Conservation (phyloP, 2,797 vertebrate genomes). For the Sebastes kiyomatsui region DNA sequence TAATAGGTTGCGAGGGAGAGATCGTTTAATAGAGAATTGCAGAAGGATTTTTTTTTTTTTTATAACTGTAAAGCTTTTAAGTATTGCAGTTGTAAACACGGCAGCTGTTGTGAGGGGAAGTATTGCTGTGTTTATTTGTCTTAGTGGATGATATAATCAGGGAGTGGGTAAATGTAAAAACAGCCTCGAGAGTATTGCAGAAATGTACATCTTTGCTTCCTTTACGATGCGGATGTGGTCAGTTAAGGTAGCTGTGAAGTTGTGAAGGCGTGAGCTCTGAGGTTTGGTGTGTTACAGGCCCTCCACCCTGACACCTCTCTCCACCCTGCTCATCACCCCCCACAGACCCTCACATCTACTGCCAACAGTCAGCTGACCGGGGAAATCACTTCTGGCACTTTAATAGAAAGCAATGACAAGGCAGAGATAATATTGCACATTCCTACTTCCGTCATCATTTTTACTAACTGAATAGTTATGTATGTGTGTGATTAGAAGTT, state of each 20-base stretch:
- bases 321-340: slow-evolving; percentile 44
- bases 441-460: neutral
- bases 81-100: slow-evolving; percentile 54
- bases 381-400: slow-evolving; percentile 36
- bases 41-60: slow-evolving; percentile 39
- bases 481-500: too few relatives aligned
- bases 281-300: slow-evolving; percentile 28
- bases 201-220: slow-evolving; percentile 17
- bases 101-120: slow-evolving; percentile 39
- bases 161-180: slow-evolving; percentile 26
- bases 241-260: slow-evolving; percentile 32
- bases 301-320: slow-evolving; percentile 64
- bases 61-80: slow-evolving; percentile 55
- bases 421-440: neutral
- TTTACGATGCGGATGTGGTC: slow-evolving; percentile 19
- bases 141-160: slow-evolving; percentile 45
- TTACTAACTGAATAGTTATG: too few relatives aligned
- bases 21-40: slow-evolving; percentile 48
- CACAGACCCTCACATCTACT: neutral
- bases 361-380: slow-evolving; percentile 4
- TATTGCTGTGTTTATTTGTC: slow-evolving; percentile 51
- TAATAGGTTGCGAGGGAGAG: slow-evolving; percentile 44
- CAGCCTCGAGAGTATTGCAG: neutral
- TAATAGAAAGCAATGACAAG: neutral
- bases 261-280: slow-evolving; percentile 49